A percentile compares a stretch with the other conserved stretches of the same genome.
These are phyloP conservation scores for Pollachius pollachius DNA, from an alignment of 2,113 vertebrate genomes.

Conservation along the genomic window DNA sequence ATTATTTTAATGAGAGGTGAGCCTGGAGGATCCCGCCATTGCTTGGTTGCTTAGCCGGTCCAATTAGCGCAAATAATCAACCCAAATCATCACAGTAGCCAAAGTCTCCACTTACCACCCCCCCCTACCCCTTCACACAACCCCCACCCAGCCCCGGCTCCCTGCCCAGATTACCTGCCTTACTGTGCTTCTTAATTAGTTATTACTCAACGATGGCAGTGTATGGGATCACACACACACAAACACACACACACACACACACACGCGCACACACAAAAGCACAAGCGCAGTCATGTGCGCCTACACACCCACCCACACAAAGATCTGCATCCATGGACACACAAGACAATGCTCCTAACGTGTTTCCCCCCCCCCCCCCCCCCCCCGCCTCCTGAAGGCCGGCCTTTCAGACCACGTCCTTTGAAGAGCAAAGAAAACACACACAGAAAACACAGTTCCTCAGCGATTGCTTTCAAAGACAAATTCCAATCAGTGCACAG, in stretches of 20 bases:
- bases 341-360: neutral
- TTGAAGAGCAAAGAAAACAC: too few relatives aligned
- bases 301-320: conserved; percentile 8
- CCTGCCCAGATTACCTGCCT: conserved; percentile 57
- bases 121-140: conserved; percentile 4
- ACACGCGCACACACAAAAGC: too few relatives aligned
- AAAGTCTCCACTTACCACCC: conserved; percentile 37
- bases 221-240: conserved; percentile 37
- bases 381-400: too few relatives aligned
- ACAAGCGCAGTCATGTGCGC: conserved; percentile 18
- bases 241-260: neutral
- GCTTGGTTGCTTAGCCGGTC: conserved; percentile 50
- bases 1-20: conserved; percentile 74
- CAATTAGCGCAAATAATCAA: conserved; percentile 72
- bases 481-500: too few relatives aligned
- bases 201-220: conserved; percentile 58
- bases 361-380: too few relatives aligned
- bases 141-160: conserved; percentile 25
- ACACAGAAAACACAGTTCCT: too few relatives aligned
- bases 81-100: conserved; percentile 63
- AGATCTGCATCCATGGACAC: neutral
- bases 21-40: conserved; percentile 50
- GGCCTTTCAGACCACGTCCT: too few relatives aligned
- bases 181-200: conserved; percentile 62
- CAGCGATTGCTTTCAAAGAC: too few relatives aligned